Conservation (phyloP, 2,113 vertebrate species). For the Vanacampus margaritifer region DNA sequence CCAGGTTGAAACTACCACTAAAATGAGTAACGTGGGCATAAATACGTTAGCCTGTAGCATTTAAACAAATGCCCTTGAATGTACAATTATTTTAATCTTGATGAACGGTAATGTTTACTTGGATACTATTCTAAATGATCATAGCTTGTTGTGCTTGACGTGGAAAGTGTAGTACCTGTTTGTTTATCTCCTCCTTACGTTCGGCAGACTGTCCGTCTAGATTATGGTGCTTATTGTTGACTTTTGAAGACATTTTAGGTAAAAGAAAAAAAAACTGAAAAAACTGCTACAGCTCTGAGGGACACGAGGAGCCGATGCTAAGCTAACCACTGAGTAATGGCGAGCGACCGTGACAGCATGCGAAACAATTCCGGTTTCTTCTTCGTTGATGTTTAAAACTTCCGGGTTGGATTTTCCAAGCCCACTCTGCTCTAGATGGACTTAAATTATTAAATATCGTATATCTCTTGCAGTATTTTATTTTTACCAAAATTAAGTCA, state of each 20-base stretch:
- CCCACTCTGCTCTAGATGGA: too few relatives aligned
- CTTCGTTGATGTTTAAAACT: too few relatives aligned
- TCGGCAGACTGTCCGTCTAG: neutral
- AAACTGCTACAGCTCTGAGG: neutral
- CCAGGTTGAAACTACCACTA: too few relatives aligned
- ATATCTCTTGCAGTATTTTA: too few relatives aligned
- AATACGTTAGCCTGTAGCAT: too few relatives aligned
- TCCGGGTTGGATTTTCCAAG: too few relatives aligned
- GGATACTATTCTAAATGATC: neutral
- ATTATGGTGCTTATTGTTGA: neutral
- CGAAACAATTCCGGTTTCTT: neutral
- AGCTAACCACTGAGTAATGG: neutral
- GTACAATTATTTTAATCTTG: neutral
- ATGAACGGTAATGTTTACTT: neutral
- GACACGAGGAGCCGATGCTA: neutral
- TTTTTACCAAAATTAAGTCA: too few relatives aligned
- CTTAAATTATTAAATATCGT: too few relatives aligned
- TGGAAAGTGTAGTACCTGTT: neutral
- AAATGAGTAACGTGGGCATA: too few relatives aligned
- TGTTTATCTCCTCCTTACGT: slow-evolving; percentile 10
- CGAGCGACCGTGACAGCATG: too few relatives aligned
- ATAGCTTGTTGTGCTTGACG: neutral
- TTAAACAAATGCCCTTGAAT: neutral
- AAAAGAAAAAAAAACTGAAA: neutral
- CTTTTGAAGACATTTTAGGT: slow-evolving; percentile 6